Evolutionary conservation across 2,888 invertebrate genomes (phyloP).

Genomic region (Microctonus aethiopoides): DNA sequence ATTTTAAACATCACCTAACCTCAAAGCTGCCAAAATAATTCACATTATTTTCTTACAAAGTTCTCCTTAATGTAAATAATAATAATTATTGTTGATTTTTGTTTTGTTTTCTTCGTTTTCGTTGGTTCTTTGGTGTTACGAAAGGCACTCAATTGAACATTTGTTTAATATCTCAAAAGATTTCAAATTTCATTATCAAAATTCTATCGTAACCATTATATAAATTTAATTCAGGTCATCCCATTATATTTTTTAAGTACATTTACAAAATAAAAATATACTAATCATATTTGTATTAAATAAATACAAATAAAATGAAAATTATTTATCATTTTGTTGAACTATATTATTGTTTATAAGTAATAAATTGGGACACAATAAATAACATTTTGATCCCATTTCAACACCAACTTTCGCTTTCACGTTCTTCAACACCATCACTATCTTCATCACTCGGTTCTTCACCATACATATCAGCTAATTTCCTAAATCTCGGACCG

Average conservation of each 20-base stretch:
- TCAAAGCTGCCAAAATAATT: constrained; percentile 8
- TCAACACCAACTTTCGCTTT: constrained; percentile 84
- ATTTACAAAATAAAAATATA: not conserved
- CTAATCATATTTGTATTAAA: not conserved
- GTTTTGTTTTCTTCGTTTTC: not conserved
- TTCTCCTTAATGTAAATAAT: not conserved
- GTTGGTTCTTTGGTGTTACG: constrained; percentile 44
- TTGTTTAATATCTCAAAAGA: not conserved
- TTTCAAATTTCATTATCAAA: not conserved
- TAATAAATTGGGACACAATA: not conserved
- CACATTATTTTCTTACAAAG: too few species aligned
- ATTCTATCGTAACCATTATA: not conserved
- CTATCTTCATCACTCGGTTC: constrained; percentile 85
- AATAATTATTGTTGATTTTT: not conserved
- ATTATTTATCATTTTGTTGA: not conserved
- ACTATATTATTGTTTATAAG: not conserved
- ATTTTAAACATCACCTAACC: not conserved
- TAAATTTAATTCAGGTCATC: not conserved
- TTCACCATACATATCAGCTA: constrained; percentile 96
- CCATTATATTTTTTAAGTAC: not conserved
- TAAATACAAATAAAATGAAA: not conserved
- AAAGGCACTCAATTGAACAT: constrained; percentile 31
- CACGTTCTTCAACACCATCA: constrained; percentile 77
- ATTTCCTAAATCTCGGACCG: constrained; percentile 94
- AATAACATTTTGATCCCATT: not conserved